Conservation (phyloP, 2,113 vertebrate species). For the Stercorarius parasiticus region DNA sequence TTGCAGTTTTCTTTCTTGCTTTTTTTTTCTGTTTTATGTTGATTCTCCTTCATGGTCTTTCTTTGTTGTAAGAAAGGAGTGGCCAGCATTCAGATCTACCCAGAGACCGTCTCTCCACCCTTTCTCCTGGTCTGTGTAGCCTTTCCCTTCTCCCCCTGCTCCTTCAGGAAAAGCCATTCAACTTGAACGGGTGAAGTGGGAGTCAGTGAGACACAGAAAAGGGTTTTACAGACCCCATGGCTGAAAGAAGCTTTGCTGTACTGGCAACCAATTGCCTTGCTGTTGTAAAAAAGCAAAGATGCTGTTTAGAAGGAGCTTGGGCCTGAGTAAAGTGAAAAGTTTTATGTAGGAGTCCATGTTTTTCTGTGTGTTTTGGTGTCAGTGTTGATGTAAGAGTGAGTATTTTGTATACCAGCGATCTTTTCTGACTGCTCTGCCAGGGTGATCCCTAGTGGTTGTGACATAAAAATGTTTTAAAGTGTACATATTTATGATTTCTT, state of each 20-base stretch:
- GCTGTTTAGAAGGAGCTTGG: neutral
- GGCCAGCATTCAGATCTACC: too few relatives aligned
- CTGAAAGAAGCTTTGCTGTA: neutral
- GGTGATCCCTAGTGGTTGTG: neutral
- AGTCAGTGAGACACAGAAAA: neutral
- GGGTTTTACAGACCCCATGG: neutral
- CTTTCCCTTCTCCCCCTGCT: neutral
- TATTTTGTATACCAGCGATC: neutral
- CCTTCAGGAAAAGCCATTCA: neutral
- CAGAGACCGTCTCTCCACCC: neutral
- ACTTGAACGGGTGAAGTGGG: neutral
- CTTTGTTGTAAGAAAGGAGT: neutral
- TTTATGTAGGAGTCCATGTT: neutral
- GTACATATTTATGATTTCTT: neutral
- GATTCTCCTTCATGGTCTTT: neutral
- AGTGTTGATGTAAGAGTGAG: neutral
- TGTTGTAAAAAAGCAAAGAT: neutral
- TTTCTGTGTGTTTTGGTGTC: neutral
- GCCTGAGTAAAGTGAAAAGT: neutral
- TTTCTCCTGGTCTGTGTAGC: neutral
- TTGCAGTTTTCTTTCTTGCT: neutral
- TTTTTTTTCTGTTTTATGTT: neutral
- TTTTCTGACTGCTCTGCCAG: neutral
- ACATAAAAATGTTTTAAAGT: neutral
- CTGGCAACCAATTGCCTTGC: neutral